A percentile compares a stretch with the other conserved stretches of the same genome.
Evolutionary conservation across 30 jellyfish, hydroid and myxozoan species (phyloP).

Genomic region (Morbakka virulenta): DNA sequence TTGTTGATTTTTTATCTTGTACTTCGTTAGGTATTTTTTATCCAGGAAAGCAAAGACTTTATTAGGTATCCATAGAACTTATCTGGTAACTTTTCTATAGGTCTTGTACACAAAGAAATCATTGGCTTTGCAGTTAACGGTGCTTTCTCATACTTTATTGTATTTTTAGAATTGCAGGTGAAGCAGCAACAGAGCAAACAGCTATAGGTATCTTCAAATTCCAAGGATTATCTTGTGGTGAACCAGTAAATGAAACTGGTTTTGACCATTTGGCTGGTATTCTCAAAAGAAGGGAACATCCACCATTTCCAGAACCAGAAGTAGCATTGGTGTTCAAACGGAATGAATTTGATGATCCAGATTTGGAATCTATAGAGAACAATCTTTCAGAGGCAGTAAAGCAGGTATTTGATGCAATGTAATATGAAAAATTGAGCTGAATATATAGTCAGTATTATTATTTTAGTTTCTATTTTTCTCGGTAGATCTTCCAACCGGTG

Average conservation of each 20-base stretch:
- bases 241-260: conserved; percentile 62
- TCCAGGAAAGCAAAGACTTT: too few relatives aligned
- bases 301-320: conserved; percentile 87
- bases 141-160: too few relatives aligned
- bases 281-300: conserved; percentile 57
- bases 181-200: conserved; percentile 29
- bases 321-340: conserved; percentile 73
- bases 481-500: too few relatives aligned
- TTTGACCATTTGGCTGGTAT: conserved; percentile 88
- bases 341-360: conserved; percentile 83
- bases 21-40: too few relatives aligned
- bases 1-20: too few relatives aligned
- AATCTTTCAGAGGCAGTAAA: conserved; percentile 70
- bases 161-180: neutral
- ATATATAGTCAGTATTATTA: too few relatives aligned
- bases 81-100: too few relatives aligned
- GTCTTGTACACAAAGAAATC: too few relatives aligned
- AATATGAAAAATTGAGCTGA: neutral
- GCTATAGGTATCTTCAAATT: conserved; percentile 49
- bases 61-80: too few relatives aligned
- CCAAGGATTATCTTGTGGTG: conserved; percentile 78
- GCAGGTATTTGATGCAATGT: conserved; percentile 40
- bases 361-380: conserved; percentile 64
- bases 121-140: too few relatives aligned
- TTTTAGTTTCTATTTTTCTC: too few relatives aligned